Evolutionary conservation across 2,888 invertebrate genomes (phyloP), one percentile per base, ranked within the genome.

Genomic region (Tyria jacobaeae): DNA sequence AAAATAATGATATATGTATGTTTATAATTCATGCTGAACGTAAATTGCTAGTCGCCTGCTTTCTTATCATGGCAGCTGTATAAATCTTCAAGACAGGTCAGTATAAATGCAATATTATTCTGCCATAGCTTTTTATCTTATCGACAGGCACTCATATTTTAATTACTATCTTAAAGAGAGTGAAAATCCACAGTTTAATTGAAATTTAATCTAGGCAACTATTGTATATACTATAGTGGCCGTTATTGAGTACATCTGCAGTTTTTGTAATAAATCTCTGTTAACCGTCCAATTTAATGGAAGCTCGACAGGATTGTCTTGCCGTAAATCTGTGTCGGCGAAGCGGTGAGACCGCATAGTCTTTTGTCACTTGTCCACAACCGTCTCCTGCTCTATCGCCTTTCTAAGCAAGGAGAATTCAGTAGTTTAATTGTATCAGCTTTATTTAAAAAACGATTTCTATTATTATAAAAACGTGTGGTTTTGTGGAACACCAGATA

Each of bases 331-430:
- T 81, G 74, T 77, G 77, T 74, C 61, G 70, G 68, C 71, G 72
- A 66, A 71, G 70, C 65, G 71, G 50, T 57, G 66, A 68, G 62
- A 75, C 76, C 79, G 73, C 78, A 77, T 65, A 76, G 77, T 83
- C 82, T 84, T 84, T 83, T 84, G 82, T 84, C 82, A 82, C 79
- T 83, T 79, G 83, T 80, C 83, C 81, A 74, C 84, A 81, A 71
- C 68, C 71, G 69, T 78, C 78, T 71, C 65, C 69, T 59, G 57
- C 56, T 70, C 62, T 47, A 58, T 41, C 57, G 64, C 60, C 48
- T 54, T 49, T 37, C 35, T 25, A 21, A 47, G 25, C 50, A 62
- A 21, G 54, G 51, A 64, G 17, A 51, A 52, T 12, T 24, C 66
- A 73, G 70, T 37, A 60, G 60, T 60, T 39, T 53, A 21, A 60